These are phyloP conservation scores for Eciton burchellii DNA, from an alignment of 1,140 invertebrate genomes.

Conservation along the genomic window DNA sequence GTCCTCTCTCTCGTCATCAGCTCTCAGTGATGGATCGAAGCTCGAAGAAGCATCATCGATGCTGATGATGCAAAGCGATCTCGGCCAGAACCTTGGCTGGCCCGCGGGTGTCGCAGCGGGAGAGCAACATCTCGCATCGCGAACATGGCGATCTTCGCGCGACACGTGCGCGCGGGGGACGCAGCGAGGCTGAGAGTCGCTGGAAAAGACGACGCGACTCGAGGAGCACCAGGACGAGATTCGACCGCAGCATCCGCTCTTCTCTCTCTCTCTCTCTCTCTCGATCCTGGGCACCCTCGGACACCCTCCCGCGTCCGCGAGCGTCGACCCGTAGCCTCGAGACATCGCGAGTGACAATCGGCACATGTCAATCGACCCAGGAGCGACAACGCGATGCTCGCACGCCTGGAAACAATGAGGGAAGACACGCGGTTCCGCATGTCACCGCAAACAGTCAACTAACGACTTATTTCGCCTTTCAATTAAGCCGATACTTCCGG, in stretches of 20 bases:
- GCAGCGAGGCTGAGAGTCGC: slow-evolving; percentile 14
- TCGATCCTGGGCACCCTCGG: neutral
- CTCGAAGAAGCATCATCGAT: slow-evolving; percentile 24
- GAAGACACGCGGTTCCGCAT: slow-evolving; percentile 9
- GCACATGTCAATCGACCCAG: slow-evolving; percentile 63
- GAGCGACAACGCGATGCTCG: slow-evolving; percentile 58
- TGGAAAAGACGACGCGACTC: neutral
- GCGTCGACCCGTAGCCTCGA: slow-evolving; percentile 64
- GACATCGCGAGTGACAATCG: slow-evolving; percentile 66
- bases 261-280: neutral
- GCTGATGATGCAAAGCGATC: slow-evolving; percentile 64
- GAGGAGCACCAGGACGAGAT: too few relatives aligned
- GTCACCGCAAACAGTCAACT: neutral
- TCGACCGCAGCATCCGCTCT: too few relatives aligned
- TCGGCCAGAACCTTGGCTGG: slow-evolving; percentile 67
- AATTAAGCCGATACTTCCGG: neutral
- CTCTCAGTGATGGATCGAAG: too few relatives aligned
- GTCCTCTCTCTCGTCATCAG: too few relatives aligned
- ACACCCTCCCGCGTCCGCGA: slow-evolving; percentile 49
- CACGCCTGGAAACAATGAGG: slow-evolving; percentile 46
- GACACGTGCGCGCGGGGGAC: neutral
- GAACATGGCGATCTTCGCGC: neutral
- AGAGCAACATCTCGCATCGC: slow-evolving; percentile 65
- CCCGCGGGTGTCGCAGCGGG: slow-evolving; percentile 58
- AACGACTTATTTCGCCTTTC: neutral